These are phyloP conservation scores for Clavelina lepadiformis DNA, from an alignment of 23 tunicate species.

Conservation along the genomic window DNA sequence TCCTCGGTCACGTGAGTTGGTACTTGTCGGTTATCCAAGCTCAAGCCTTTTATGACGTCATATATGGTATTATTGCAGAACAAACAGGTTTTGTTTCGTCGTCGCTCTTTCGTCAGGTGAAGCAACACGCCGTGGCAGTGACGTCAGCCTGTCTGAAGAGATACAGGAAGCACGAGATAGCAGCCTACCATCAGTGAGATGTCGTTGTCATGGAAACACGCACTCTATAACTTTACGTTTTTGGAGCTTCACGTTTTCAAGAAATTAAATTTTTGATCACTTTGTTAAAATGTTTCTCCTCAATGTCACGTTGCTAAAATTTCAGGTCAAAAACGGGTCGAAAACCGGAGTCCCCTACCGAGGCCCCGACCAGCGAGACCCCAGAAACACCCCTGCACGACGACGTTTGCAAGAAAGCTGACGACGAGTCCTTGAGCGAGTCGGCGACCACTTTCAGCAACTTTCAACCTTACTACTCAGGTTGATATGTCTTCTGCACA, in stretches of 20 bases:
- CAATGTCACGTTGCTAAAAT: too few relatives aligned
- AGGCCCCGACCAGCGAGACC: background rate
- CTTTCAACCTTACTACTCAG: too few relatives aligned
- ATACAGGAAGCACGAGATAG: conserved; percentile 44
- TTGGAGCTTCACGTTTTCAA: too few relatives aligned
- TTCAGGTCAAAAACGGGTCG: conserved; percentile 12
- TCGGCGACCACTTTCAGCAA: too few relatives aligned
- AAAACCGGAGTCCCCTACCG: background rate
- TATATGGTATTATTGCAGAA: conserved; percentile 6
- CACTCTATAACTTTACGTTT: background rate
- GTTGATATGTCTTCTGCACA: too few relatives aligned
- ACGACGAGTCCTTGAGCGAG: too few relatives aligned
- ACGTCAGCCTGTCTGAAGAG: conserved; percentile 36
- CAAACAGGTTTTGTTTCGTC: conserved; percentile 18
- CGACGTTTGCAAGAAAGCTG: too few relatives aligned
- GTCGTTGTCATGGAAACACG: too few relatives aligned
- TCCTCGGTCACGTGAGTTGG: conserved; percentile 18
- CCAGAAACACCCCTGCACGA: too few relatives aligned
- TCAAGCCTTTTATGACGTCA: background rate
- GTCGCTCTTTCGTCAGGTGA: conserved; percentile 47
- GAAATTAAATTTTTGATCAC: too few relatives aligned
- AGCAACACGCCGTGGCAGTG: conserved; percentile 39
- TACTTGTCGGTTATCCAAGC: background rate
- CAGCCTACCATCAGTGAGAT: conserved; percentile 50
- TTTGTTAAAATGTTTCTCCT: too few relatives aligned